Evolutionary conservation across 1,140 invertebrate genomes (phyloP).

Genomic region (Druon quercuslanigerum): DNA sequence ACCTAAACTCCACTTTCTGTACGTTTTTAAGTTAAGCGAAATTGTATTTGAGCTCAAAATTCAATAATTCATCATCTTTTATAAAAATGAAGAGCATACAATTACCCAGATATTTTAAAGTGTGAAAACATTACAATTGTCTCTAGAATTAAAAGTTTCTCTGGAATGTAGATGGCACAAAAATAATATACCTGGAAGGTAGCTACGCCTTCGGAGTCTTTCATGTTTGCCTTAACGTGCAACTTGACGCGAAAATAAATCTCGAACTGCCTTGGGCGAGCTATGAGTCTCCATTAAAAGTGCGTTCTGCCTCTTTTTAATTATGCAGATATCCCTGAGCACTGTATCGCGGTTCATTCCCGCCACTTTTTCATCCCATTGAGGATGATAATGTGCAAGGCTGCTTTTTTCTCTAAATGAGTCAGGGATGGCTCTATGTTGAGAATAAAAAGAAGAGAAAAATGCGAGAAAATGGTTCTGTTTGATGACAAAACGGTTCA

Average conservation of each 20-base stretch:
- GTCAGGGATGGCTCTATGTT: not conserved
- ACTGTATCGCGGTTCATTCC: not conserved
- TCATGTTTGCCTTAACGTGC: not conserved
- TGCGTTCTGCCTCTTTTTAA: constrained; percentile 38
- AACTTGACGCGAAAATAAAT: not conserved
- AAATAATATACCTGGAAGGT: too few species aligned
- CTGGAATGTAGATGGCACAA: too few species aligned
- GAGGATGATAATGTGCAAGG: not conserved
- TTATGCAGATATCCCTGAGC: constrained; percentile 39
- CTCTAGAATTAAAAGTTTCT: too few species aligned
- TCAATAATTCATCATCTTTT: too few species aligned
- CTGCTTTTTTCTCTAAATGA: not conserved
- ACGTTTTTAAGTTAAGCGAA: too few species aligned
- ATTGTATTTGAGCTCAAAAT: too few species aligned
- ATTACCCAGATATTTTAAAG: too few species aligned
- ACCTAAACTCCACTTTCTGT: too few species aligned
- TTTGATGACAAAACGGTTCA: constrained; percentile 15
- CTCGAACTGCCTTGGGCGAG: not conserved
- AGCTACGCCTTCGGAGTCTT: too few species aligned
- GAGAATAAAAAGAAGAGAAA: not conserved
- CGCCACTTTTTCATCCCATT: constrained; percentile 19
- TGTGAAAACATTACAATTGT: too few species aligned
- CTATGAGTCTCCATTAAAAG: not conserved
- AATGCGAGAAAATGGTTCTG: not conserved
- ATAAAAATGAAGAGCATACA: too few species aligned